A percentile compares a stretch with the other conserved stretches of the same genome.
These are phyloP conservation scores for Caenorhabditis sulstoni DNA, from an alignment of 2,888 invertebrate genomes.

Conservation along the genomic window DNA sequence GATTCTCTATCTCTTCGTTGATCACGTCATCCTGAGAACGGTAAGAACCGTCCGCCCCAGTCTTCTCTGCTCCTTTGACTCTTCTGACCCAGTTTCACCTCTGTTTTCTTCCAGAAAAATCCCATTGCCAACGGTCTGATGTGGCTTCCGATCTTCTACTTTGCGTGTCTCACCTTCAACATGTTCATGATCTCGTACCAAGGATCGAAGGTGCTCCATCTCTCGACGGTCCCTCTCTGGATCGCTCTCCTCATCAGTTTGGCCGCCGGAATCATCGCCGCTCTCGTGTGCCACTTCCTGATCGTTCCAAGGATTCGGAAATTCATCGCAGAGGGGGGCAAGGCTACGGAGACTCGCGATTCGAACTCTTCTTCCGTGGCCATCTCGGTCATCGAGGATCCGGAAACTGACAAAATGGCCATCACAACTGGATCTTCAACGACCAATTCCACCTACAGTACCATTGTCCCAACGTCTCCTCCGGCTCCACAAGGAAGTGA, in stretches of 20 bases:
- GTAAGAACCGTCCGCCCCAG: slow-evolving; percentile 50
- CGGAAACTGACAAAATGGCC: slow-evolving; percentile 39
- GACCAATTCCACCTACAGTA: slow-evolving; percentile 10
- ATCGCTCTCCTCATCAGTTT: slow-evolving; percentile 86
- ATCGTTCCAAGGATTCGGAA: slow-evolving; percentile 62
- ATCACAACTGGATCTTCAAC: slow-evolving; percentile 20
- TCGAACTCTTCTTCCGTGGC: slow-evolving; percentile 18
- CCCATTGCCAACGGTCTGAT: slow-evolving; percentile 85
- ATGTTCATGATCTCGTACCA: slow-evolving; percentile 93
- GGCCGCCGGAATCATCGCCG: slow-evolving; percentile 85
- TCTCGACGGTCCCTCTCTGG: slow-evolving; percentile 93
- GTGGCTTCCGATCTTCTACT: slow-evolving; percentile 93
- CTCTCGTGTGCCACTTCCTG: slow-evolving; percentile 61
- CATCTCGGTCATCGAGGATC: slow-evolving; percentile 30
- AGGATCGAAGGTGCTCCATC: slow-evolving; percentile 87
- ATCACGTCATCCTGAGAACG: slow-evolving; percentile 83
- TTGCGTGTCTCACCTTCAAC: slow-evolving; percentile 92
- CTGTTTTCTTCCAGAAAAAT: slow-evolving; percentile 58
- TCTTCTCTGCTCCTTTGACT: background rate
- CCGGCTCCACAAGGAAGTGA: slow-evolving; percentile 36
- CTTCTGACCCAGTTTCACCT: too few species aligned
- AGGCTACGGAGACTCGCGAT: slow-evolving; percentile 3
- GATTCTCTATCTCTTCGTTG: slow-evolving; percentile 73
- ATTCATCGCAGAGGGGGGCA: slow-evolving; percentile 35
- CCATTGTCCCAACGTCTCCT: slow-evolving; percentile 14